Conservation (phyloP, 1,140 invertebrate genomes). For the Cydia fagiglandana region DNA sequence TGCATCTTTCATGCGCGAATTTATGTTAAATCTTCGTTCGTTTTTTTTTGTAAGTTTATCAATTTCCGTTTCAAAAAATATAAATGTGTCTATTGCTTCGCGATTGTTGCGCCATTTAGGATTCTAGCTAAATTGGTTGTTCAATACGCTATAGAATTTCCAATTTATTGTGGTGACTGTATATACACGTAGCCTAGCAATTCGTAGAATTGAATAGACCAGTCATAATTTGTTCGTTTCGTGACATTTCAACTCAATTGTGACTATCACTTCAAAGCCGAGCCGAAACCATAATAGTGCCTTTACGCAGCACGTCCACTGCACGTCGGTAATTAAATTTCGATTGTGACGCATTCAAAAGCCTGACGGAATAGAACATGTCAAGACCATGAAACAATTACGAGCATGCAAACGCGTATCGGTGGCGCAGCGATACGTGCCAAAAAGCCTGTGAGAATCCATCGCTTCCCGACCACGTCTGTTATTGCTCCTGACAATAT, state of each 20-base stretch:
- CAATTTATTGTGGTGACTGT: too few relatives aligned
- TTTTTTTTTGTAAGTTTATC: too few relatives aligned
- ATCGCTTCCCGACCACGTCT: constrained; percentile 46
- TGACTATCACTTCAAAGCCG: constrained; percentile 28
- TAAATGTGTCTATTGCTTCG: too few relatives aligned
- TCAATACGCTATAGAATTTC: too few relatives aligned
- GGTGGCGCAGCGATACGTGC: constrained; percentile 48
- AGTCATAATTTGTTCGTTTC: background rate
- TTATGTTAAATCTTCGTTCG: too few relatives aligned
- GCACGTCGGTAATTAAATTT: constrained; percentile 17
- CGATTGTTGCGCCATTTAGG: too few relatives aligned
- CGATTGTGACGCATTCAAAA: constrained; percentile 21
- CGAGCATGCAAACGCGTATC: background rate
- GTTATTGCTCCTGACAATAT: constrained; percentile 60
- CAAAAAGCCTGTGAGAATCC: constrained; percentile 61
- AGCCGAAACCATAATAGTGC: constrained; percentile 38
- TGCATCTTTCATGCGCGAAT: too few relatives aligned
- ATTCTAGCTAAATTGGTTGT: too few relatives aligned
- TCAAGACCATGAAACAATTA: constrained; percentile 31
- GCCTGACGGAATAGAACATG: constrained; percentile 13
- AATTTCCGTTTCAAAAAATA: too few relatives aligned
- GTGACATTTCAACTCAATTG: constrained; percentile 12
- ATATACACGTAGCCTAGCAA: background rate
- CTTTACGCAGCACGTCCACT: constrained; percentile 29
- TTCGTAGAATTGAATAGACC: background rate